Percentiles rank a stretch among this genome's conserved stretches.
Conservation (phyloP, 2,797 vertebrate genomes). For the Anas acuta region DNA sequence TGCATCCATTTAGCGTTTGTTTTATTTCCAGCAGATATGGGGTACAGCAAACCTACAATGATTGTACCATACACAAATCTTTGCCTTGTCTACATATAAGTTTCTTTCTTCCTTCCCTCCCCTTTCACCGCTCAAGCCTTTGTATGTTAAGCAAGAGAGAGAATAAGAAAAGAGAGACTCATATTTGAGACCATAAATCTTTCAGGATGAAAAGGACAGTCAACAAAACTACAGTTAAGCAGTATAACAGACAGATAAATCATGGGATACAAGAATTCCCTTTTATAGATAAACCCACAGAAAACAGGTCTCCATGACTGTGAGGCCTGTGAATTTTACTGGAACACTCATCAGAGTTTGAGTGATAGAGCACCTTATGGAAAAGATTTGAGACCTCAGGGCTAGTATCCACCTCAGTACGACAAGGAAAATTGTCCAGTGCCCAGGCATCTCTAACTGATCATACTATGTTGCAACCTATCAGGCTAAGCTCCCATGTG, state of each 20-base stretch:
- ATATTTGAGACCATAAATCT: not conserved
- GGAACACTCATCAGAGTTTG: not conserved
- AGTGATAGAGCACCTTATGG: not conserved
- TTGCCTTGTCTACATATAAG: not conserved
- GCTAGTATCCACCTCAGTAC: not conserved
- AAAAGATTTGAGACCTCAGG: not conserved
- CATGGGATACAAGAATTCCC: not conserved
- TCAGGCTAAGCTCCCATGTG: not conserved
- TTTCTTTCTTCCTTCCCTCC: not conserved
- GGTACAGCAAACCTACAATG: not conserved
- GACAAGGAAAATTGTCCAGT: not conserved
- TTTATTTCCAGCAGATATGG: conserved; percentile 18
- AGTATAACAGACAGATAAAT: not conserved
- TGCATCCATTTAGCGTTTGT: not conserved
- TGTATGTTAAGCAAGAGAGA: not conserved
- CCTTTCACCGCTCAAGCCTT: not conserved
- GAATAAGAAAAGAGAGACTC: not conserved
- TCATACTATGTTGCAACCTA: not conserved
- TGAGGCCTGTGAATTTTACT: not conserved
- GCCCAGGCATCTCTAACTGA: not conserved
- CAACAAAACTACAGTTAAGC: not conserved
- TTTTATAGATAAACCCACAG: not conserved
- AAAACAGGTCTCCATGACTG: not conserved
- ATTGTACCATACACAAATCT: not conserved
- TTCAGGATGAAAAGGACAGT: not conserved